Evolutionary conservation across 2,797 vertebrate genomes (phyloP), one percentile per base, ranked within the genome.

Genomic region (Enteromius unitaeniatus): DNA sequence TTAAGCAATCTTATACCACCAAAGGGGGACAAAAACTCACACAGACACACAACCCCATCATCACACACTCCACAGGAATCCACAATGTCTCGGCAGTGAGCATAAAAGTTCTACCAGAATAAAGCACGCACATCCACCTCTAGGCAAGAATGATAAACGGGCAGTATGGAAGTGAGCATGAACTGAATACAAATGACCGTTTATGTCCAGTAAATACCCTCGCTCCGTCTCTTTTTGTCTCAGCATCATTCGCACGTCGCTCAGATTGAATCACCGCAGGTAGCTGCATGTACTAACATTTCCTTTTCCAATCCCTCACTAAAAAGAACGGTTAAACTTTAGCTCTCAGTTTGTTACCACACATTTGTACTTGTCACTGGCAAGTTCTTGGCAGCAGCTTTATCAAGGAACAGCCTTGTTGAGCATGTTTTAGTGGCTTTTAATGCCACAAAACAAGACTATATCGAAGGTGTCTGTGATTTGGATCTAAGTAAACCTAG

Each of bases 61-160:
- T 83, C 82, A 70, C 53, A 78, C 26, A 53, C 82, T 84, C 82
- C 60, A 70, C 64, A 84, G 82, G 82, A 70, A 70, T 58, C 65
- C 74, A 37, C 26, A 84, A 19, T 23, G 70, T 78, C 64, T 70
- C 65, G 47, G 31, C 3, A 67, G 73, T 26, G 26, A 37, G 73
- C 34, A 83, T 55, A 45, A 76, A 40, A 77, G 73, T 68, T 65
- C 51, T 62, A 70, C 53, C 28, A 37, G 65, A 37, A 58, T 62
- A 84, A 78, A 78, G 9, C 21, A 78, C 0, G 6, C 53, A 64
- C 13, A 47, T 70, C 75, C 40, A 78, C 42, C 65, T 47, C 62
- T 23, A 72, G 75, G 53, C n/a, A 23, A 78, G 19, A 21, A 84
- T 72, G 75, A 84, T 72, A 78, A 62, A 84, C 11, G 28, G 65